phyloP scores from a whole-genome alignment of 1,140 invertebrate species.

The Rhopalosiphum maidis region DNA sequence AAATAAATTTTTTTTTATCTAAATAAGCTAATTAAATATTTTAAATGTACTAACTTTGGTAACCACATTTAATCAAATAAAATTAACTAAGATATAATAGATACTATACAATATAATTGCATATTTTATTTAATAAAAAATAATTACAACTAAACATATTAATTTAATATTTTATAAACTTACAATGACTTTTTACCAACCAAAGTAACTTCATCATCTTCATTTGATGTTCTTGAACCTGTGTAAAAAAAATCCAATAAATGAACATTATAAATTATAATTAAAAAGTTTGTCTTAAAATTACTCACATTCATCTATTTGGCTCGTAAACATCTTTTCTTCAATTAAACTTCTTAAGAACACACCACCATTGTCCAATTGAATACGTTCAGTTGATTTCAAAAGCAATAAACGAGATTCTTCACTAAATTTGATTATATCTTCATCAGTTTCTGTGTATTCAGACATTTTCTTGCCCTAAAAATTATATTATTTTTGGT shows the following conservation, averaged over 20 bases:
- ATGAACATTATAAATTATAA: not conserved
- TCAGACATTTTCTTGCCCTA: constrained; percentile 10
- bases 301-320: constrained; percentile 26
- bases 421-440: constrained; percentile 39
- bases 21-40: too few relatives aligned
- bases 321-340: constrained; percentile 39
- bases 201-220: not conserved
- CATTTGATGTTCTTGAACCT: constrained; percentile 25
- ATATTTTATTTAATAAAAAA: too few relatives aligned
- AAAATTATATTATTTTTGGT: not conserved
- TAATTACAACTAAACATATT: not conserved
- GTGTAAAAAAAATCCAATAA: not conserved
- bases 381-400: constrained; percentile 48
- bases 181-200: constrained; percentile 36
- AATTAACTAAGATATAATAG: too few relatives aligned
- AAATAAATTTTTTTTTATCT: too few relatives aligned
- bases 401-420: constrained; percentile 46
- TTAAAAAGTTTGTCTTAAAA: not conserved
- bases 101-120: too few relatives aligned
- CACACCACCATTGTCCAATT: constrained; percentile 33
- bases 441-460: not conserved
- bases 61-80: too few relatives aligned
- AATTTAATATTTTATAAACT: not conserved
- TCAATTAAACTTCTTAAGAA: constrained; percentile 51
- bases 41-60: too few relatives aligned